phyloP scores from a whole-genome alignment of 1,140 invertebrate genomes.

The Papilio glaucus region DNA sequence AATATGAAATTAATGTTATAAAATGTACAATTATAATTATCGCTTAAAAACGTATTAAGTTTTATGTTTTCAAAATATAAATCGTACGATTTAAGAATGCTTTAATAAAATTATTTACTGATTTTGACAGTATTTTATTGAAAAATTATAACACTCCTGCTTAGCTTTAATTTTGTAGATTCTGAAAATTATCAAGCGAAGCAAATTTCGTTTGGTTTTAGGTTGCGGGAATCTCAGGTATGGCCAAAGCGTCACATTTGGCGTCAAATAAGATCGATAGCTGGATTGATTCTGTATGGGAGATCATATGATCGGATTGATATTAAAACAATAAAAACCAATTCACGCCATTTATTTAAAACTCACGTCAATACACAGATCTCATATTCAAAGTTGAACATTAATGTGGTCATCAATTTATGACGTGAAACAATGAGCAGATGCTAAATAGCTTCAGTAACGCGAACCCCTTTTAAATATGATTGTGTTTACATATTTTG shows the following conservation, averaged over 20 bases:
- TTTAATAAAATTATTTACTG: slow-evolving; percentile 22
- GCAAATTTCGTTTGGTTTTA: too few species aligned
- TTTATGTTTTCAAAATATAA: slow-evolving; percentile 13
- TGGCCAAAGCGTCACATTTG: too few species aligned
- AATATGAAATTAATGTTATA: slow-evolving; percentile 4
- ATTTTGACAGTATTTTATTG: neutral
- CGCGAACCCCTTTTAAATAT: too few species aligned
- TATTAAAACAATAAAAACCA: slow-evolving; percentile 33
- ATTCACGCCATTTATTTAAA: slow-evolving; percentile 54
- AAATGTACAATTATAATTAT: slow-evolving; percentile 21
- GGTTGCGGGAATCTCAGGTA: too few species aligned
- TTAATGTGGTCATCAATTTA: neutral
- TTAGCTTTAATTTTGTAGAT: too few species aligned
- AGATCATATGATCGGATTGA: too few species aligned
- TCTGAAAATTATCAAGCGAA: too few species aligned
- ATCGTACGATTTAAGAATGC: neutral
- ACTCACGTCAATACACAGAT: slow-evolving; percentile 46
- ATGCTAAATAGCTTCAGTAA: too few species aligned
- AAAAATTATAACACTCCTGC: neutral
- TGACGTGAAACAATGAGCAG: neutral
- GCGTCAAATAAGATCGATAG: too few species aligned
- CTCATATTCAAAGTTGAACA: neutral
- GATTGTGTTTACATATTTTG: too few species aligned
- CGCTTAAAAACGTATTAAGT: neutral
- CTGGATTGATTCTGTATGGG: too few species aligned